Percentiles rank a stretch among this genome's conserved stretches.
phyloP scores from a whole-genome alignment of 2,797 vertebrate species.

The Psittacula derbiana region DNA sequence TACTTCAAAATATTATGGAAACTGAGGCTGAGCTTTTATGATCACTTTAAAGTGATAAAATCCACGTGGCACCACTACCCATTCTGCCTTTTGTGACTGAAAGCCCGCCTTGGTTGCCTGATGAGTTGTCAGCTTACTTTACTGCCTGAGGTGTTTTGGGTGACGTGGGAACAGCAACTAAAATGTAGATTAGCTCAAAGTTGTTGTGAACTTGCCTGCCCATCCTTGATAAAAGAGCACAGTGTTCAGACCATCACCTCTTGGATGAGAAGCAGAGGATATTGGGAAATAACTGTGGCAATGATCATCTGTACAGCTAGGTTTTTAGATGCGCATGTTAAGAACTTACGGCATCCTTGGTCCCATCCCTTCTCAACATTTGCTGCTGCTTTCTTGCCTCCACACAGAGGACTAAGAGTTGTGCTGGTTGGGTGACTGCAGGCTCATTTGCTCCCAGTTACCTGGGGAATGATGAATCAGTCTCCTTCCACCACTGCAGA shows the following conservation, averaged over 20 bases:
- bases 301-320: neutral
- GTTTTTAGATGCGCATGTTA: neutral
- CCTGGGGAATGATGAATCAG: neutral
- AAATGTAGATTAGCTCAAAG: neutral
- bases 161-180: neutral
- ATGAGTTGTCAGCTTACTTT: neutral
- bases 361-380: neutral
- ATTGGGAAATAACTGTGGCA: neutral
- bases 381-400: neutral
- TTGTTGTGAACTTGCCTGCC: neutral
- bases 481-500: neutral
- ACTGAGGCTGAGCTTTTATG: neutral
- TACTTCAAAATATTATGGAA: neutral
- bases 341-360: neutral
- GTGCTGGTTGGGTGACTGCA: neutral
- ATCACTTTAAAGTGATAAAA: neutral
- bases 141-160: neutral
- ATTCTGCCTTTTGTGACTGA: neutral
- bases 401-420: neutral
- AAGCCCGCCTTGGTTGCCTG: neutral
- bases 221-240: neutral
- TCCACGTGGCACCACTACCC: neutral
- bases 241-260: neutral
- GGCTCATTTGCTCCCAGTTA: neutral
- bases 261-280: neutral